Conservation (phyloP, 1,140 invertebrate genomes). For the Zaprionus kolodkinae region DNA sequence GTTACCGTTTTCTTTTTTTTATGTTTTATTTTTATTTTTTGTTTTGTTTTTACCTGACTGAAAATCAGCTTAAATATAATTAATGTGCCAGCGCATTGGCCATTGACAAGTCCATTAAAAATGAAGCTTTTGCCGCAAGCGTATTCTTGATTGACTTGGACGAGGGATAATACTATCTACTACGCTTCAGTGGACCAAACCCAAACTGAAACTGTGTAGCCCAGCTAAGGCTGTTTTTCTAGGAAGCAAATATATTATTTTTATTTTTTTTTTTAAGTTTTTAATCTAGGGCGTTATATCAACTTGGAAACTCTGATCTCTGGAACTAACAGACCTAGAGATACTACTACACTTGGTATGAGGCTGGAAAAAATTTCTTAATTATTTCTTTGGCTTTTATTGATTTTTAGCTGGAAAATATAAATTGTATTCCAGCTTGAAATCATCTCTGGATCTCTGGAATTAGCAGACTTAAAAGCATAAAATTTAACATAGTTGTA, state of each 20-base stretch:
- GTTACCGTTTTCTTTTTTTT: conserved; percentile 43
- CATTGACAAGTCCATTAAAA: conserved; percentile 83
- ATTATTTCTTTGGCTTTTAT: too few relatives aligned
- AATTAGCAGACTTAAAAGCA: too few relatives aligned
- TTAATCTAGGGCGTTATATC: too few relatives aligned
- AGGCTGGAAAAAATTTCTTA: too few relatives aligned
- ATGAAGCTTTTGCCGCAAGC: conserved; percentile 23
- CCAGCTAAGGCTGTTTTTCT: neutral
- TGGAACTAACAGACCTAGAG: too few relatives aligned
- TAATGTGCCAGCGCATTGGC: conserved; percentile 77
- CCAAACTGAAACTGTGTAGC: neutral
- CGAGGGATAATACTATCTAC: conserved; percentile 17
- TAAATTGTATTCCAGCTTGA: too few relatives aligned
- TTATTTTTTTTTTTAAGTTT: too few relatives aligned
- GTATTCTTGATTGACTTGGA: conserved; percentile 33
- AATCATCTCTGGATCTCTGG: too few relatives aligned
- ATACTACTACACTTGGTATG: too few relatives aligned
- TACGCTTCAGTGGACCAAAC: neutral
- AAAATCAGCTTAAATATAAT: conserved; percentile 81
- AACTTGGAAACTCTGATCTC: neutral
- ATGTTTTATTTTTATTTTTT: conserved; percentile 25
- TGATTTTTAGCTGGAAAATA: too few relatives aligned
- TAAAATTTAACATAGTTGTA: too few relatives aligned
- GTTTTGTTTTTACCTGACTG: conserved; percentile 45
- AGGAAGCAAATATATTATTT: neutral